These are phyloP conservation scores for Dinocampus coccinellae DNA, from an alignment of 2,888 invertebrate species.

Conservation along the genomic window DNA sequence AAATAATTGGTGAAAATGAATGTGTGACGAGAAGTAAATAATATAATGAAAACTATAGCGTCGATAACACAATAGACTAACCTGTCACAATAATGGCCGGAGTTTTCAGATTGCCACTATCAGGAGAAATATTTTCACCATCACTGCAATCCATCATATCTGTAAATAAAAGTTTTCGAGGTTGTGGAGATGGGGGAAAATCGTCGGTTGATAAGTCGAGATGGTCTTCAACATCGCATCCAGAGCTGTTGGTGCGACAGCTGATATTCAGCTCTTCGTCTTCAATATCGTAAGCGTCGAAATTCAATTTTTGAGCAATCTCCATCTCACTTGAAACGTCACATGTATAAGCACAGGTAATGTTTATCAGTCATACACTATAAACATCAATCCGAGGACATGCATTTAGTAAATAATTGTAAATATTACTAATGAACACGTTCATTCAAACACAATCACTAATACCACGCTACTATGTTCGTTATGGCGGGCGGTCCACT, in stretches of 20 bases:
- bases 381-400: constrained; percentile 35
- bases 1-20: too few relatives aligned
- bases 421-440: constrained; percentile 45
- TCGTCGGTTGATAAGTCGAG: constrained; percentile 75
- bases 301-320: constrained; percentile 64
- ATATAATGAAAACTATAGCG: constrained; percentile 9
- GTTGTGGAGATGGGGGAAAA: constrained; percentile 74
- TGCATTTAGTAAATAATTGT: constrained; percentile 40
- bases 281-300: constrained; percentile 64
- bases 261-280: constrained; percentile 74
- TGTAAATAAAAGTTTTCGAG: constrained; percentile 75
- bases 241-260: constrained; percentile 70
- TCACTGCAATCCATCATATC: constrained; percentile 69
- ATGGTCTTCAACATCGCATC: constrained; percentile 76
- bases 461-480: constrained; percentile 52
- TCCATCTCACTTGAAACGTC: constrained; percentile 55
- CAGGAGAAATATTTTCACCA: constrained; percentile 53
- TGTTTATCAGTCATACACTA: constrained; percentile 19
- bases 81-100: constrained; percentile 58
- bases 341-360: constrained; percentile 31
- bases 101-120: constrained; percentile 46
- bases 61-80: constrained; percentile 47
- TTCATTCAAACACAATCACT: constrained; percentile 55
- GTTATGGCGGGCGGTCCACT: constrained; percentile 60
- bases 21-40: not conserved